These are phyloP conservation scores for Amphipyra tragopoginis DNA, from an alignment of 2,888 invertebrate genomes.

Conservation along the genomic window DNA sequence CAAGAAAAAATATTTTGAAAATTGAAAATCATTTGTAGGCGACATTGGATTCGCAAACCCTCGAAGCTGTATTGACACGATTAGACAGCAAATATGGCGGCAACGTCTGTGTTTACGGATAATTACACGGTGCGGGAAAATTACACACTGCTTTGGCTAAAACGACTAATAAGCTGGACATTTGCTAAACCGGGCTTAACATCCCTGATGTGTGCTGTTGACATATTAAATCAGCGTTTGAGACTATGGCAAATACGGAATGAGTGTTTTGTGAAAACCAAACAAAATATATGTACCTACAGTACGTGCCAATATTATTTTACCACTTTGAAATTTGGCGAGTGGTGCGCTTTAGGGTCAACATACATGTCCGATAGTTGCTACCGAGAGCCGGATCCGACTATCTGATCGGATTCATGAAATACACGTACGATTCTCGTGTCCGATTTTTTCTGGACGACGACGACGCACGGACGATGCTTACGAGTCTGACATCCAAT, in stretches of 20 bases:
- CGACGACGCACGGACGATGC: too few relatives aligned
- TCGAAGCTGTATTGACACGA: conserved; percentile 13
- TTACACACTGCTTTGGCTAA: conserved; percentile 11
- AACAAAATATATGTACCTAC: neutral
- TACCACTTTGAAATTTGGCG: too few relatives aligned
- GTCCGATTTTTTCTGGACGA: too few relatives aligned
- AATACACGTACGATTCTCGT: too few relatives aligned
- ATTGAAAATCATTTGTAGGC: neutral
- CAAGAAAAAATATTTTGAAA: too few relatives aligned
- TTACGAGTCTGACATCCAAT: too few relatives aligned
- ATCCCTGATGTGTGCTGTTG: conserved; percentile 10
- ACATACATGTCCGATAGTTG: too few relatives aligned
- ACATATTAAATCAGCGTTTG: conserved; percentile 15
- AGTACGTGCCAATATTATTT: too few relatives aligned
- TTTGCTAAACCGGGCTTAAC: neutral
- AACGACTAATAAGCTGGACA: conserved; percentile 7
- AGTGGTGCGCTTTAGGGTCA: too few relatives aligned
- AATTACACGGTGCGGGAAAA: conserved; percentile 12
- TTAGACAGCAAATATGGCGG: conserved; percentile 23
- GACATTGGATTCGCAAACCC: neutral
- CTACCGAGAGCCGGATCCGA: too few relatives aligned
- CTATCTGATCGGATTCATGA: too few relatives aligned
- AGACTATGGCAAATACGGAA: conserved; percentile 20
- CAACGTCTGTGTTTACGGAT: conserved; percentile 14
- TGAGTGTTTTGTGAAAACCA: conserved; percentile 2